Base-by-base conservation (phyloP, 2,888 invertebrate genomes). In the Drosophila barbarae region DNA sequence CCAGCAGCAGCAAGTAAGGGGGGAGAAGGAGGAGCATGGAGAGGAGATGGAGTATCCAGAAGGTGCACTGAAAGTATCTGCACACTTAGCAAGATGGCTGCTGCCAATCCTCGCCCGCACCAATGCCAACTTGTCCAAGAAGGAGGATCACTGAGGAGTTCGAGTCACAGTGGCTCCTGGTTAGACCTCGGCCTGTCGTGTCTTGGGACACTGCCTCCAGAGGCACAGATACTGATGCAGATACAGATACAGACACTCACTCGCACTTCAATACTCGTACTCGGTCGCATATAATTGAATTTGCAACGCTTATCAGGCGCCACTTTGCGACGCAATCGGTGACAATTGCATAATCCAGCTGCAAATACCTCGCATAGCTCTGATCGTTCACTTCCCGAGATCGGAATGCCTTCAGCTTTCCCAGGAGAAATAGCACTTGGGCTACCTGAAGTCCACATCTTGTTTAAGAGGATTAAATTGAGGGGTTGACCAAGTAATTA, bases 261-360 rank as follows among this genome's bases (percentile, higher is more conserved):
- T 44, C 23, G 44, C 59, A 59, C 59, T 73, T 70, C 71, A 71
- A 73, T 65, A 72, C 80, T 13, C 18, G 46, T 21, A 47, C 32
- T 47, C 3, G 32, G 32, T 47, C 69, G 73, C 78, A 74, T 72
- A 82, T 76, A 73, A 83, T 81, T 86, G 79, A 73, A 79, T 84
- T 84, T 83, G 73, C 68, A 71, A 66, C 70, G 71, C 75, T 86
- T 82, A 86, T 86, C 87, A 82, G 87, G 86, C 86, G 87, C 87
- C 87, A 85, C 73, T 53, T 53, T 49, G 35, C 49, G 10, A 55
- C 53, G 63, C 84, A 71, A 80, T 80, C 79, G 79, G 79, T 84
- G 79, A 76, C 82, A 80, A 79, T 76, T 77, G 82, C 79, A 78
- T 76, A 84, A 78, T 78, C 73, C 66, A 41, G 51, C 57, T 59